A percentile compares a stretch with the other conserved stretches of the same genome.
Evolutionary conservation across 2,888 invertebrate genomes (phyloP).

Genomic region (Caenorhabditis afra): DNA sequence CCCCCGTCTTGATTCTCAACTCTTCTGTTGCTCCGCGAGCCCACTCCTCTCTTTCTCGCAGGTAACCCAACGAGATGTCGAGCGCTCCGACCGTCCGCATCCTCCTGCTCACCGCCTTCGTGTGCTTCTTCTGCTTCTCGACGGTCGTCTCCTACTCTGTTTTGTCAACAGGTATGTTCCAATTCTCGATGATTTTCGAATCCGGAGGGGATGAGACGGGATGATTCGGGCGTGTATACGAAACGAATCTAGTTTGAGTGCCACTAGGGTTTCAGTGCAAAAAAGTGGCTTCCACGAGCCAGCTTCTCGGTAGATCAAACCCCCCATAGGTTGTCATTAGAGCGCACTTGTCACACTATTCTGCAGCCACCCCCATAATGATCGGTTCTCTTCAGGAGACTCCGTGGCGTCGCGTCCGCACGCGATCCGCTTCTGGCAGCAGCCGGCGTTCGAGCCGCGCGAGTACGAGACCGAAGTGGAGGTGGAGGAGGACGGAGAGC

Average conservation of each 20-base stretch:
- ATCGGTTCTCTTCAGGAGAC: constrained; percentile 21
- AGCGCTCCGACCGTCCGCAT: constrained; percentile 25
- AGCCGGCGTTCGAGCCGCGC: constrained; percentile 18
- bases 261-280: no score
- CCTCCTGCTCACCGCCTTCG: constrained; percentile 26
- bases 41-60: constrained; percentile 4
- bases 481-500: no score
- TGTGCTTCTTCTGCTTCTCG: no score
- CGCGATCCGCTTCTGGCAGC: constrained; percentile 18
- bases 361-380: not conserved
- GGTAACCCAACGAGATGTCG: constrained; percentile 49
- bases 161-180: constrained; percentile 23
- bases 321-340: no score
- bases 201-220: not conserved
- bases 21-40: no score
- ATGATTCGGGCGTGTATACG: not conserved
- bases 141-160: constrained; percentile 34
- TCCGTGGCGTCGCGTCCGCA: not conserved
- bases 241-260: no score
- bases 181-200: not conserved
- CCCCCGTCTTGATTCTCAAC: no score
- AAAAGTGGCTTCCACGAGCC: no score
- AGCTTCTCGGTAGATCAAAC: no score
- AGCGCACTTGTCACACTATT: no score
- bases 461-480: constrained; percentile 8